phyloP scores from a whole-genome alignment of 2,888 invertebrate genomes.

The Sesia bembeciformis region DNA sequence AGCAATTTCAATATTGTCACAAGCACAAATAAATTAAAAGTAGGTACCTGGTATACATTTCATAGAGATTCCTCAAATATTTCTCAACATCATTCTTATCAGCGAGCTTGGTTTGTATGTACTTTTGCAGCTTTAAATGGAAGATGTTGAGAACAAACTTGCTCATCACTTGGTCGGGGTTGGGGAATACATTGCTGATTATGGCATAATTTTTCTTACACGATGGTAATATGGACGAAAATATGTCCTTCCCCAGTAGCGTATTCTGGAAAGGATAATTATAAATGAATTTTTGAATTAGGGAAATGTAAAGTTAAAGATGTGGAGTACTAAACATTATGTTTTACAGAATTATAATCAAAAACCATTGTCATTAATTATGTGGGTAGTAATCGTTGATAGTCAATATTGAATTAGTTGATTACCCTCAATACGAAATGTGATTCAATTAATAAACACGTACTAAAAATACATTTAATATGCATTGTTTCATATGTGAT shows the following conservation, averaged over 20 bases:
- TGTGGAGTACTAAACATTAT: too few relatives aligned
- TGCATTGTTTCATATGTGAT: too few relatives aligned
- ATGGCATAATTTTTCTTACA: conserved; percentile 90
- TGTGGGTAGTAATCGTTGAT: too few relatives aligned
- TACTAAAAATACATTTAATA: too few relatives aligned
- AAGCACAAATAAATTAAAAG: too few relatives aligned
- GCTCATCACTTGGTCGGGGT: conserved; percentile 97
- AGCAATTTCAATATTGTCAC: too few relatives aligned
- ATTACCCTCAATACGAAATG: too few relatives aligned
- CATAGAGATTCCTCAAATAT: conserved; percentile 91
- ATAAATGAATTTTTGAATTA: not conserved
- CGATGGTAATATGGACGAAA: conserved; percentile 90
- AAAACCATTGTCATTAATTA: too few relatives aligned
- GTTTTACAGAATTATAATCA: too few relatives aligned
- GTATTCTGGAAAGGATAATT: conserved; percentile 77
- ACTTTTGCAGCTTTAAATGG: conserved; percentile 90
- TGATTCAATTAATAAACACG: too few relatives aligned
- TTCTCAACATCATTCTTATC: conserved; percentile 89
- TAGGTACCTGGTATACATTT: conserved; percentile 88
- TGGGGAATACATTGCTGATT: conserved; percentile 92
- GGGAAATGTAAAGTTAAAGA: too few relatives aligned
- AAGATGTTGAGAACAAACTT: conserved; percentile 98
- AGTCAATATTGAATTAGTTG: too few relatives aligned
- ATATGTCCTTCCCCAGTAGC: conserved; percentile 90
- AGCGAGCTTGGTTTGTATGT: conserved; percentile 86